These are phyloP conservation scores for Caenorhabditis becei DNA, from an alignment of 2,888 invertebrate genomes.

Conservation along the genomic window DNA sequence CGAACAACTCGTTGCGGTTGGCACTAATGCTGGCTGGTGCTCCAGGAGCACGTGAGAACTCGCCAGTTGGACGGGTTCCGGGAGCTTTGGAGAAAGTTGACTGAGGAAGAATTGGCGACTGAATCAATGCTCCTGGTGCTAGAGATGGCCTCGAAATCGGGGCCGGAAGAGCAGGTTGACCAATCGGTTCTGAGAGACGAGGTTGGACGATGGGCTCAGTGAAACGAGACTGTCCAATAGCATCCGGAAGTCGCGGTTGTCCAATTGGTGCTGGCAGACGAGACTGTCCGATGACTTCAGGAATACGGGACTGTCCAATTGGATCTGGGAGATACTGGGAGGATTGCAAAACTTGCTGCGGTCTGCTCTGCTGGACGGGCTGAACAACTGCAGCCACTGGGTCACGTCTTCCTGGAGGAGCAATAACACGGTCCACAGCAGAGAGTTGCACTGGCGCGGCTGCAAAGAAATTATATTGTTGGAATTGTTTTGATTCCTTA, in stretches of 20 bases:
- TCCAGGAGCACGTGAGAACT: conserved; percentile 20
- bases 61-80: conserved; percentile 23
- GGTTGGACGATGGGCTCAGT: neutral
- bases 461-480: neutral
- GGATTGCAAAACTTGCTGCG: conserved; percentile 5
- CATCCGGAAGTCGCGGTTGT: conserved; percentile 4
- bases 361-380: conserved; percentile 26
- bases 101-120: neutral
- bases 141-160: conserved; percentile 39
- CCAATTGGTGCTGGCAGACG: neutral
- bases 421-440: conserved; percentile 40
- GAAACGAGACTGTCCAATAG: conserved; percentile 5
- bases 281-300: neutral
- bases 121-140: neutral
- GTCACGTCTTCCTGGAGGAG: conserved; percentile 19
- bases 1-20: conserved; percentile 23
- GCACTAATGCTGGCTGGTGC: conserved; percentile 4
- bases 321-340: conserved; percentile 1
- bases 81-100: conserved; percentile 39
- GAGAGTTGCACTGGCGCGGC: neutral
- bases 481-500: neutral
- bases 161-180: neutral
- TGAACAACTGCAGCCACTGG: conserved; percentile 33
- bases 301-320: conserved; percentile 1
- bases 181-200: conserved; percentile 22